These are phyloP conservation scores for Elymnias hypermnestra DNA, from an alignment of 1,140 invertebrate species.

Conservation along the genomic window DNA sequence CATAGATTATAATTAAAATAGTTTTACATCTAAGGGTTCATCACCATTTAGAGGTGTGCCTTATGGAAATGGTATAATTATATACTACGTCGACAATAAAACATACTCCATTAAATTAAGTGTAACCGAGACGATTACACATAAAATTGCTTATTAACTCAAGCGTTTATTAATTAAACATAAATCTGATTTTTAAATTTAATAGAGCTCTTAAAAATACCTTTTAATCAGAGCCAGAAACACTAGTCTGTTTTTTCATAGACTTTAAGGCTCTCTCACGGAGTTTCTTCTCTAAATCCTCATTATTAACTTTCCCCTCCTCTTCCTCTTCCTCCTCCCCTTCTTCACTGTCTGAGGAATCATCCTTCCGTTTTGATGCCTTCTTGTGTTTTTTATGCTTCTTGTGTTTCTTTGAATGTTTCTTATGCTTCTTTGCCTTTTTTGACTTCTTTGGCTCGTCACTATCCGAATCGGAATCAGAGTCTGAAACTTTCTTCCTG, in stretches of 20 bases:
- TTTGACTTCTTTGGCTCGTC: constrained; percentile 73
- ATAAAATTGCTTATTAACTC: no score
- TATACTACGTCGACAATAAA: neutral
- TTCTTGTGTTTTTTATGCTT: constrained; percentile 81
- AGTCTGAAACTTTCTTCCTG: constrained; percentile 68
- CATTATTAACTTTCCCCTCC: constrained; percentile 83
- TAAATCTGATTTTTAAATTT: constrained; percentile 5
- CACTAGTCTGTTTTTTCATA: constrained; percentile 77
- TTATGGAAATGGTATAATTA: neutral
- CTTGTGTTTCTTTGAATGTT: constrained; percentile 83
- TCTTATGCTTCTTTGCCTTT: constrained; percentile 79
- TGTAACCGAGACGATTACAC: no score
- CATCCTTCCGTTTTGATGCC: constrained; percentile 79
- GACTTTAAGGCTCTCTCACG: constrained; percentile 88
- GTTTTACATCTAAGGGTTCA: constrained; percentile 10
- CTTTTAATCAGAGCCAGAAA: constrained; percentile 62
- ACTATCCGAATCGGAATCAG: constrained; percentile 70
- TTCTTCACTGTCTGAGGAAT: constrained; percentile 80
- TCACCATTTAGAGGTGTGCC: constrained; percentile 15
- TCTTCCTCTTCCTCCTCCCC: constrained; percentile 82
- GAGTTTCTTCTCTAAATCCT: constrained; percentile 90
- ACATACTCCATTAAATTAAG: no score
- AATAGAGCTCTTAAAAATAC: neutral
- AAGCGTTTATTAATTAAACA: no score
- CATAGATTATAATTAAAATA: constrained; percentile 36